Evolutionary conservation across 2,113 vertebrate species (phyloP).

Genomic region (Turdus rufiventris): DNA sequence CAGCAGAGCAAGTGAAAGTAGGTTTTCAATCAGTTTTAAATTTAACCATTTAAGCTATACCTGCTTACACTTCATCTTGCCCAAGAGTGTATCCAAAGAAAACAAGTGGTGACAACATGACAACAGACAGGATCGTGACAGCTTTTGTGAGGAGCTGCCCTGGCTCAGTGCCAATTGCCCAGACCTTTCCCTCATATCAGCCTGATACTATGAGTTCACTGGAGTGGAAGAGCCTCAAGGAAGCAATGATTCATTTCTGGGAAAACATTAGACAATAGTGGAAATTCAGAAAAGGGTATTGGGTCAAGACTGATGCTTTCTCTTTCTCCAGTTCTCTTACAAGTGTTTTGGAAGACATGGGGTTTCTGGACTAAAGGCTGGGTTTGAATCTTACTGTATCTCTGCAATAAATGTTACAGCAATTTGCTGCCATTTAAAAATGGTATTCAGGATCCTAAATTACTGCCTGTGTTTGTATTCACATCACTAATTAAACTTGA

Average conservation of each 20-base stretch:
- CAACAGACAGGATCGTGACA: background rate
- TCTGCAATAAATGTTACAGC: background rate
- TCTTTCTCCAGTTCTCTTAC: background rate
- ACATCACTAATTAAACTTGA: background rate
- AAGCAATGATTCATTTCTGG: background rate
- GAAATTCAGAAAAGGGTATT: background rate
- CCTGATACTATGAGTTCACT: background rate
- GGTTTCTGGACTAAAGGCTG: background rate
- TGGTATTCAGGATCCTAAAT: background rate
- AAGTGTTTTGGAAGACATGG: background rate
- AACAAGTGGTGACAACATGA: background rate
- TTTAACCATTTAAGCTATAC: background rate
- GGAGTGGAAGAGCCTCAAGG: conserved; percentile 2
- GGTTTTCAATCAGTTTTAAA: background rate
- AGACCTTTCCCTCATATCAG: background rate
- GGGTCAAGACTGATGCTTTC: background rate
- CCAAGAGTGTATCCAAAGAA: background rate
- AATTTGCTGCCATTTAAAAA: background rate
- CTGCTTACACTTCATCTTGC: background rate
- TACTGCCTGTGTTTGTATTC: background rate
- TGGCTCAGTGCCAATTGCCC: background rate
- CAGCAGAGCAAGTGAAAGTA: background rate
- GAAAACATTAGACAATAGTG: background rate
- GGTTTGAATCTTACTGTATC: background rate
- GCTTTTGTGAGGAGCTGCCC: background rate